Percentiles rank a stretch among this genome's conserved stretches.
Conservation (phyloP, 2,113 vertebrate species). For the Girardinichthys multiradiatus region DNA sequence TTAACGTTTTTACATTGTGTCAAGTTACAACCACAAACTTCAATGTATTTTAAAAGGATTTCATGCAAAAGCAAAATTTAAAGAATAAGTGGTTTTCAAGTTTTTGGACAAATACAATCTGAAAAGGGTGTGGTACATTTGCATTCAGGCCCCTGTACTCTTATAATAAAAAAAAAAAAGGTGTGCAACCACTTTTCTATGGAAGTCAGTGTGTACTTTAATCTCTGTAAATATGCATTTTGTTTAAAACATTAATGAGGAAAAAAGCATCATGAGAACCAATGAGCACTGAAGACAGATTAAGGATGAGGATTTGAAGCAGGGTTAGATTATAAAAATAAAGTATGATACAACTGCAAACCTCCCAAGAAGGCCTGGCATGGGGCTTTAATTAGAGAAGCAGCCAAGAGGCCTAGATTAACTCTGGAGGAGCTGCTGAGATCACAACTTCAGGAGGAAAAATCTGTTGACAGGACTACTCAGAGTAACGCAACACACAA, state of each 20-base stretch:
- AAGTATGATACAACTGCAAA: background rate
- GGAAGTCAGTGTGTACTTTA: background rate
- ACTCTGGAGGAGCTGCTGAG: too few relatives aligned
- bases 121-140: background rate
- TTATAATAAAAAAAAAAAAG: background rate
- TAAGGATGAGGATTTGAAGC: background rate
- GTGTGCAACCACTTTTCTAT: background rate
- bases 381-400: too few relatives aligned
- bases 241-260: background rate
- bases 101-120: background rate
- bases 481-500: too few relatives aligned
- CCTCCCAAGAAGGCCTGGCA: background rate
- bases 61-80: background rate
- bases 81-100: background rate
- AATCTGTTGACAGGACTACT: too few relatives aligned
- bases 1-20: too few relatives aligned
- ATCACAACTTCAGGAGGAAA: too few relatives aligned
- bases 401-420: too few relatives aligned
- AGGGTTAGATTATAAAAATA: background rate
- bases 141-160: background rate
- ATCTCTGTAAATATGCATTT: background rate
- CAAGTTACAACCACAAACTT: too few relatives aligned
- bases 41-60: too few relatives aligned
- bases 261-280: background rate
- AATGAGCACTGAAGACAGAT: background rate